Conservation (phyloP, 2,888 invertebrate species). For the Rhorus exstirpatorius region DNA sequence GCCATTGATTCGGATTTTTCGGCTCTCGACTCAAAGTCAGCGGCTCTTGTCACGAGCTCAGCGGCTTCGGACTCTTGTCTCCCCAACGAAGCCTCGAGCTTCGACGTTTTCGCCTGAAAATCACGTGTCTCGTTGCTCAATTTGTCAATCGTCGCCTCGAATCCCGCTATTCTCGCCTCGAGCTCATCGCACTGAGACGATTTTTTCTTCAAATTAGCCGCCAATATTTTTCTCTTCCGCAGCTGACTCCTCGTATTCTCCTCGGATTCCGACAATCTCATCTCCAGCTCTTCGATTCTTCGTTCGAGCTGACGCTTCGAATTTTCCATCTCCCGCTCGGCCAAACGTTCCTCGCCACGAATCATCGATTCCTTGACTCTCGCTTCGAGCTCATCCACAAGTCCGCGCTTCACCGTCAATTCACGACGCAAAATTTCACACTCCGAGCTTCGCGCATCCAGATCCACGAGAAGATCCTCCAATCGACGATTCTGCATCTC, state of each 20-base stretch:
- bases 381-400: slow-evolving; percentile 85
- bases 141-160: slow-evolving; percentile 73
- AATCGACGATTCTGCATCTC: slow-evolving; percentile 82
- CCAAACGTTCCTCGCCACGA: slow-evolving; percentile 83
- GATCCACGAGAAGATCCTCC: slow-evolving; percentile 85
- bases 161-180: slow-evolving; percentile 84
- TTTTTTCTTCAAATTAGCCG: slow-evolving; percentile 92
- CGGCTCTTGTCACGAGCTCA: slow-evolving; percentile 52
- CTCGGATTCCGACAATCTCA: slow-evolving; percentile 86
- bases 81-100: slow-evolving; percentile 12
- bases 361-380: slow-evolving; percentile 85
- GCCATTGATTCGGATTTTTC: slow-evolving; percentile 32
- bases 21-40: background rate
- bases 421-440: slow-evolving; percentile 82
- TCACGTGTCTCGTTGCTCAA: too few species aligned
- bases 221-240: slow-evolving; percentile 93
- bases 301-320: slow-evolving; percentile 80
- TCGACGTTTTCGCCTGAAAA: background rate
- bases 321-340: slow-evolving; percentile 84
- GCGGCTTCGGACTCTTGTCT: slow-evolving; percentile 38
- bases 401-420: slow-evolving; percentile 87
- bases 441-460: slow-evolving; percentile 86
- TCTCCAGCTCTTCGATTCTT: slow-evolving; percentile 85
- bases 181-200: slow-evolving; percentile 89
- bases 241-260: slow-evolving; percentile 90